These are phyloP conservation scores for Clivina fossor DNA, from an alignment of 2,888 invertebrate species.

Conservation along the genomic window DNA sequence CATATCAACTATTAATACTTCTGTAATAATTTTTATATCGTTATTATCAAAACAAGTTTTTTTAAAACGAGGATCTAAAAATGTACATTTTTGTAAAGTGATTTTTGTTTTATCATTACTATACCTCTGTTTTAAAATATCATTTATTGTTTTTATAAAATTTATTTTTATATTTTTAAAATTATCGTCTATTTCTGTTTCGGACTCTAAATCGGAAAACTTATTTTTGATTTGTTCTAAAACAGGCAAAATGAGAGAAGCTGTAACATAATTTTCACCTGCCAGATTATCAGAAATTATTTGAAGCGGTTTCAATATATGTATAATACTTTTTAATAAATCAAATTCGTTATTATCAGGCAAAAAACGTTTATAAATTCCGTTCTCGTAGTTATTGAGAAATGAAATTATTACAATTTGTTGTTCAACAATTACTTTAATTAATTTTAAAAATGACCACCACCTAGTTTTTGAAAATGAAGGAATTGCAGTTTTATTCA, in stretches of 20 bases:
- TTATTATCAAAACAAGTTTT: not conserved
- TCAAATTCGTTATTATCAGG: slow-evolving; percentile 5
- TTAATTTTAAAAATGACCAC: not conserved
- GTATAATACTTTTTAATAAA: not conserved
- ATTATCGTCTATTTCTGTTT: not conserved
- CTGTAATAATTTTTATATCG: not conserved
- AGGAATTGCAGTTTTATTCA: not conserved
- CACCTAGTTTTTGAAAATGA: not conserved
- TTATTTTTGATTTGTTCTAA: slow-evolving; percentile 1
- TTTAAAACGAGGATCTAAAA: slow-evolving; percentile 4
- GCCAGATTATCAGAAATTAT: slow-evolving; percentile 1
- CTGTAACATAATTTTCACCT: not conserved
- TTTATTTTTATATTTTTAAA: slow-evolving; percentile 1
- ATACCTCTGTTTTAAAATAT: not conserved
- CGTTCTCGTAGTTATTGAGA: not conserved
- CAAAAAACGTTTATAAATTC: not conserved
- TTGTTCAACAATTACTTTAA: not conserved
- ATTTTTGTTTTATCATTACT: not conserved
- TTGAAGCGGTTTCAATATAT: not conserved
- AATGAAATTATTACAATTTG: not conserved
- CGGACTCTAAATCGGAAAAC: not conserved
- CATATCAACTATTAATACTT: not conserved
- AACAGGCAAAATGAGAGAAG: slow-evolving; percentile 2
- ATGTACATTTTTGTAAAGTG: slow-evolving; percentile 7
- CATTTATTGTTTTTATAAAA: not conserved